Evolutionary conservation across 2,888 invertebrate species (phyloP), one percentile per base, ranked within the genome.

Genomic region (Mesorhabditis belari): DNA sequence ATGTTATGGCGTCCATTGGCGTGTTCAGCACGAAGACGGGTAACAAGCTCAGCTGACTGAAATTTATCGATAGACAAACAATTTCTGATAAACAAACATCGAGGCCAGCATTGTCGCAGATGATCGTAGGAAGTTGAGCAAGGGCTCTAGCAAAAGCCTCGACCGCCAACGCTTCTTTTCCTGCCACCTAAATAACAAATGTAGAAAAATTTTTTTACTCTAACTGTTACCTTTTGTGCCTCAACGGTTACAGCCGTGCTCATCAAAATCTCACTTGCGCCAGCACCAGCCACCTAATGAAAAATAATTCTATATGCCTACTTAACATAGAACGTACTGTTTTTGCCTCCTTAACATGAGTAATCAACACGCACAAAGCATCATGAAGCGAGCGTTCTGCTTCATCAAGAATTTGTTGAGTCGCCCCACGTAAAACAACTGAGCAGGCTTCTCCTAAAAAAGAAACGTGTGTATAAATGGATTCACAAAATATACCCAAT

Each of bases 371-470:
- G 82, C 98, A 98, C 3, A 99, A 87, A 1, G 96, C 98, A 82
- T 99, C 98, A 81, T 99, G 98, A 57, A 99, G 84, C 0, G 96
- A 96, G 53, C 98, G 87, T 78, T 99, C 96, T 0, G 98, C 96
- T 83, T 99, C 98, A 79, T 98, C 98, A 44, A 99, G 87, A 80
- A 94, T 92, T 83, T 98, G 98, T 82, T 94, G 90, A 0, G 98
- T 99, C 27, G 98, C 95, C 56, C 96, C 98, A 65, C 98, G 88
- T 75, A 99, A 89, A 1, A 99, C 89, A 69, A 99, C 87, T 0
- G 94, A 92, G 83, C 98, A 99, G 9, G 98, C 98, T 81, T 98
- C 90, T 25, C 98, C 96, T 69, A 89, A 88, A 74, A 12, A 35
- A 44, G 17, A 6, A 0, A n/a, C 4, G 25, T 58, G 24, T 51